phyloP scores from a whole-genome alignment of 2,888 invertebrate species.

The Thymelicus sylvestris region DNA sequence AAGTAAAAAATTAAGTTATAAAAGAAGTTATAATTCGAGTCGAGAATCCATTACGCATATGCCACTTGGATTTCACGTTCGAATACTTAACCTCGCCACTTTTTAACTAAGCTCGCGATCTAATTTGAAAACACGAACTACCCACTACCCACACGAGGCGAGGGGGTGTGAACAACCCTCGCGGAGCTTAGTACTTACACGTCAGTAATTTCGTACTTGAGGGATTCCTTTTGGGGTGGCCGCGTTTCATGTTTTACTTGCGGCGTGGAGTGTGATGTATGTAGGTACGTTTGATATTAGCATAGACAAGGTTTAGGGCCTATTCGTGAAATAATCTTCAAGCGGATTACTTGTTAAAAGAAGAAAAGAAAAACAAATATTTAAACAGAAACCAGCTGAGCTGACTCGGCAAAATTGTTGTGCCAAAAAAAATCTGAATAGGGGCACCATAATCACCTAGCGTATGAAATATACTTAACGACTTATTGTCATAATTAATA shows the following conservation, averaged over 20 bases:
- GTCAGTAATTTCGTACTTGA: constrained; percentile 36
- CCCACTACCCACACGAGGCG: constrained; percentile 6
- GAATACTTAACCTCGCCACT: constrained; percentile 17
- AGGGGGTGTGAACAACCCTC: constrained; percentile 33
- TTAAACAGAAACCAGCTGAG: too few relatives aligned
- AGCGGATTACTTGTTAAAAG: background rate
- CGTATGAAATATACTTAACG: too few relatives aligned
- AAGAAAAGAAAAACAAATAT: too few relatives aligned
- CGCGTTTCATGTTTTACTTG: constrained; percentile 35
- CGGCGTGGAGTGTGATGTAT: constrained; percentile 21
- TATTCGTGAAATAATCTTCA: background rate
- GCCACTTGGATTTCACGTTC: constrained; percentile 5
- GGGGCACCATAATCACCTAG: too few relatives aligned
- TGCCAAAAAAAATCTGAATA: too few relatives aligned
- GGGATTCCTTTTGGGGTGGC: constrained; percentile 33
- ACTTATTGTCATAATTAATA: too few relatives aligned
- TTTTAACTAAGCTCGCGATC: constrained; percentile 21
- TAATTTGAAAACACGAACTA: constrained; percentile 29
- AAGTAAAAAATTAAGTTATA: too few relatives aligned
- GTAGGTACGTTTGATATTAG: background rate
- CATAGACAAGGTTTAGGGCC: background rate
- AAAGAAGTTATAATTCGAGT: background rate
- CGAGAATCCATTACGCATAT: background rate
- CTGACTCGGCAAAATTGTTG: too few relatives aligned
- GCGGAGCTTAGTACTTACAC: constrained; percentile 23